phyloP scores from a whole-genome alignment of 1,140 invertebrate species.

The Scaptomyza montana region DNA sequence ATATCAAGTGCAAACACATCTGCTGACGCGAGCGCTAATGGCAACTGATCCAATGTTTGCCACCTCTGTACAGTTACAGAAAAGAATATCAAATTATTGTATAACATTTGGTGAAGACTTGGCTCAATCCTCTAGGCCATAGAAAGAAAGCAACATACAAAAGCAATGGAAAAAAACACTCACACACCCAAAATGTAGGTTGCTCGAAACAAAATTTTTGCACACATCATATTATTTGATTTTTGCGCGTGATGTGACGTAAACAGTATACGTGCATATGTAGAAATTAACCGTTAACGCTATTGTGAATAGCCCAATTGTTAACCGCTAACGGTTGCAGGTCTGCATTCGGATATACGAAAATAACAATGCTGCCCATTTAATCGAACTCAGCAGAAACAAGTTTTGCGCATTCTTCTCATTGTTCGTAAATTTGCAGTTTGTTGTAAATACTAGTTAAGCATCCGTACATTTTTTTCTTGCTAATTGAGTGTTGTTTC shows the following conservation, averaged over 20 bases:
- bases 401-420: background rate
- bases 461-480: background rate
- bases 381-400: background rate
- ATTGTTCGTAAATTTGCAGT: background rate
- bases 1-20: slow-evolving; percentile 65
- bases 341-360: too few species aligned
- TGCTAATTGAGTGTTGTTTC: background rate
- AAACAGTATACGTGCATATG: slow-evolving; percentile 1
- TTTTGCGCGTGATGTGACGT: slow-evolving; percentile 8
- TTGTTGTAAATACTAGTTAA: background rate
- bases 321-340: background rate
- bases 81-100: slow-evolving; percentile 61
- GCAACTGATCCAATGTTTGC: slow-evolving; percentile 56
- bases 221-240: slow-evolving; percentile 26
- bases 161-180: background rate
- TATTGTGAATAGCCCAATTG: background rate
- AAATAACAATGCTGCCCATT: background rate
- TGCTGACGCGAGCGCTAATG: slow-evolving; percentile 51
- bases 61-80: slow-evolving; percentile 65
- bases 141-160: background rate
- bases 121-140: background rate
- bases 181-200: slow-evolving; percentile 46
- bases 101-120: slow-evolving; percentile 54
- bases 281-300: background rate
- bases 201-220: slow-evolving; percentile 52